Evolutionary conservation across 2,113 vertebrate species (phyloP).

Genomic region (Suncus etruscus): DNA sequence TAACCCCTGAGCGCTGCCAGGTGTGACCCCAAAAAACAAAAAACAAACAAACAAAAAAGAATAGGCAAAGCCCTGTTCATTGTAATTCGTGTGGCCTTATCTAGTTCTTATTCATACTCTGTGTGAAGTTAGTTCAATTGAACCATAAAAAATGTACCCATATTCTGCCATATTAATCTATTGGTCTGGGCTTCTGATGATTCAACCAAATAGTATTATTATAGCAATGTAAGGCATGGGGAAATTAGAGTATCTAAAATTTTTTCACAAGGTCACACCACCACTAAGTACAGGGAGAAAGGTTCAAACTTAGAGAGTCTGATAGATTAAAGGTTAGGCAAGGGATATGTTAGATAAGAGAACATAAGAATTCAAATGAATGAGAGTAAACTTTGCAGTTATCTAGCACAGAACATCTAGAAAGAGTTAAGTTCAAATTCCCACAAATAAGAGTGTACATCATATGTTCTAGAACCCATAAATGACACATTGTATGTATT

Average conservation of each 20-base stretch:
- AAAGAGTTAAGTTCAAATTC: not conserved
- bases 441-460: not conserved
- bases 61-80: not conserved
- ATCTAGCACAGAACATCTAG: not conserved
- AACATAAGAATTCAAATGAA: not conserved
- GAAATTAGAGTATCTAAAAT: not conserved
- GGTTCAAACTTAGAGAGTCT: not conserved
- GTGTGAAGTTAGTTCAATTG: not conserved
- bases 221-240: not conserved
- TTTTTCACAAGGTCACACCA: not conserved
- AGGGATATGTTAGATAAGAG: not conserved
- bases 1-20: too few relatives aligned
- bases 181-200: not conserved
- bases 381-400: not conserved
- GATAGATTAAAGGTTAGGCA: not conserved
- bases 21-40: too few relatives aligned
- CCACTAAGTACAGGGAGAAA: not conserved
- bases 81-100: not conserved
- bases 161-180: not conserved
- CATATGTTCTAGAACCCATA: not conserved
- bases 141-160: not conserved
- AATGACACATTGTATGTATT: rapidly evolving
- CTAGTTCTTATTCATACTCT: not conserved
- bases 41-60: too few relatives aligned
- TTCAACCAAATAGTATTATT: not conserved